Percentiles rank a stretch among this genome's conserved stretches.
Evolutionary conservation across 2,888 invertebrate genomes (phyloP).

Genomic region (Rhaphigaster nebulosa): DNA sequence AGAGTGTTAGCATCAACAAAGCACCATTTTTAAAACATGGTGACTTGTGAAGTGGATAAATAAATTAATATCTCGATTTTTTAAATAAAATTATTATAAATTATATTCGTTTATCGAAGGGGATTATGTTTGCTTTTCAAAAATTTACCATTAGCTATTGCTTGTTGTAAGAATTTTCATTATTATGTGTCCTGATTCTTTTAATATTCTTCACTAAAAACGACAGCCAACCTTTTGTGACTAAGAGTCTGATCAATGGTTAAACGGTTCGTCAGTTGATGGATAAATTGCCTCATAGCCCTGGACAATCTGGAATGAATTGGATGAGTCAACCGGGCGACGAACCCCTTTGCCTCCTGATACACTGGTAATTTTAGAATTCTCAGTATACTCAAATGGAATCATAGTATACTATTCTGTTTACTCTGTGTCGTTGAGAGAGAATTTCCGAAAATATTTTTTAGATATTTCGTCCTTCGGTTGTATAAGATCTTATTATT

Average conservation of each 20-base stretch:
- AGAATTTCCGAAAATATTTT: not conserved
- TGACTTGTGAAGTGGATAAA: too few relatives aligned
- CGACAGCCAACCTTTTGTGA: too few relatives aligned
- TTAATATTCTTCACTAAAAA: too few relatives aligned
- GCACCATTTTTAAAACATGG: too few relatives aligned
- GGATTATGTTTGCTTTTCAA: too few relatives aligned
- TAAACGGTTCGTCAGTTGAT: not conserved
- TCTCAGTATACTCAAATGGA: not conserved
- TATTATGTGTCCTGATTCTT: too few relatives aligned
- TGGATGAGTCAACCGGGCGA: not conserved
- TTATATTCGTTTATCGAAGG: too few relatives aligned
- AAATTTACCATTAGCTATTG: too few relatives aligned
- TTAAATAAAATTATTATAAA: too few relatives aligned
- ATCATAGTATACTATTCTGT: not conserved
- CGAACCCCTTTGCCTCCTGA: not conserved
- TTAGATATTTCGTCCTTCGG: not conserved
- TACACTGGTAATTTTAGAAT: not conserved
- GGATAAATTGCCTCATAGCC: not conserved
- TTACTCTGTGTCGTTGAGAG: not conserved
- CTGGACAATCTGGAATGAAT: not conserved
- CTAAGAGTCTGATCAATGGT: not conserved
- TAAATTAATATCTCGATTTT: too few relatives aligned
- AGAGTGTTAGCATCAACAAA: too few relatives aligned
- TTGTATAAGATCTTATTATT: not conserved
- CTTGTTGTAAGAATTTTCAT: too few relatives aligned